Evolutionary conservation across 2,797 vertebrate species (phyloP), one percentile per base, ranked within the genome.

Genomic region (Rhadinocentrus ornatus): DNA sequence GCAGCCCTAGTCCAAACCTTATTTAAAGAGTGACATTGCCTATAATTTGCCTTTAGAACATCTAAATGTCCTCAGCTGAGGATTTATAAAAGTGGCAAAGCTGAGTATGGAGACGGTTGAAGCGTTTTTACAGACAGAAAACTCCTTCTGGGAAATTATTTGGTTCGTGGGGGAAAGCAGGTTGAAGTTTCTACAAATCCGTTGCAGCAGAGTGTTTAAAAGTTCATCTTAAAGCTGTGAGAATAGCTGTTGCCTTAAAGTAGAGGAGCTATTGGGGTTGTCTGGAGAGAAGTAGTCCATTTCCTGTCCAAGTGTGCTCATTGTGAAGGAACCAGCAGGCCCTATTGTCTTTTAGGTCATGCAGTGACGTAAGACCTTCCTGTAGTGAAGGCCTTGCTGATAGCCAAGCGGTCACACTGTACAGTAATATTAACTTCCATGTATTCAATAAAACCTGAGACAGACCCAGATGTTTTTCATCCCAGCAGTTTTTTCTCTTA

Each of bases 361-460:
- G 60, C 71, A 13, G 81, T 92, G 85, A 88, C 82, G 86, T 77
- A 60, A 78, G 46, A 39, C 78, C 84, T 92, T 93, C 91, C 90
- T 93, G 92, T 87, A 87, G 85, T 85, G 88, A 92, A 90, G 90
- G 87, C 85, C 87, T 75, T 71, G 77, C 81, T 87, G 88, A 90
- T 86, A 89, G 88, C 80, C 55, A 54, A 8, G 86, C 79, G 71
- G 59, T 79, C 85, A 63, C 86, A 70, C 85, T 80, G 81, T 65
- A 77, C 66, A 32, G 32, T 75, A 90, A 86, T 83, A 85, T 87
- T 80, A 88, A 91, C 88, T 88, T 92, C 90, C 89, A 83, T 78
- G 78, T 88, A 91, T 92, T 92, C 87, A 91, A 69, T 82, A 85
- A 88, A 91, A 91, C 73, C 82, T 48, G 75, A 83, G 82, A 83